phyloP scores from a whole-genome alignment of 37 sponge, comb jelly and placozoan species.

The Beroe forskalii region DNA sequence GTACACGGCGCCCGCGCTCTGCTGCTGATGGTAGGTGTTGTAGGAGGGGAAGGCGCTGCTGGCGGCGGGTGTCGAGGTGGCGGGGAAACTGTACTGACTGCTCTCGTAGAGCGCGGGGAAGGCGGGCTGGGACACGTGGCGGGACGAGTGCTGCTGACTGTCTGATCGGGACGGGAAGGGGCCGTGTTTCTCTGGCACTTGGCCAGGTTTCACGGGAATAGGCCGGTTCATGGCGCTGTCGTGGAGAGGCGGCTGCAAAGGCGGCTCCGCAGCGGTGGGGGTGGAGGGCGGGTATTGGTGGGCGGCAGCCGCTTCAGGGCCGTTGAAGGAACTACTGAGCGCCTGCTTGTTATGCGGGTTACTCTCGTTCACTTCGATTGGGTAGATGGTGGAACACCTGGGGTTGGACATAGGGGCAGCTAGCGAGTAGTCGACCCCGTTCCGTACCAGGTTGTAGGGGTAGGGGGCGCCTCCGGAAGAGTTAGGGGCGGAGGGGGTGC shows the following conservation, averaged over 20 bases:
- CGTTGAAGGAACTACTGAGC: background rate
- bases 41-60: background rate
- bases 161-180: background rate
- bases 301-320: background rate
- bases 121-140: background rate
- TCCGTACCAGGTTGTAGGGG: conserved; percentile 11
- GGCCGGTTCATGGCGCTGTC: conserved; percentile 27
- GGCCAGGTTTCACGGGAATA: background rate
- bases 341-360: conserved; percentile 30
- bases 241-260: background rate
- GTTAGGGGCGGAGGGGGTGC: background rate
- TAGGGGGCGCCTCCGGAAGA: background rate
- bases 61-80: background rate
- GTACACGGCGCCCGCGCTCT: background rate
- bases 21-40: background rate
- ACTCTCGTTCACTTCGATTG: conserved; percentile 23
- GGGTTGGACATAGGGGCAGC: conserved; percentile 25
- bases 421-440: background rate
- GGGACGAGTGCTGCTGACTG: background rate
- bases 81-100: background rate
- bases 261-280: no score
- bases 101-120: conserved; percentile 3
- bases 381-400: conserved; percentile 11
- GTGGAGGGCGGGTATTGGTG: background rate
- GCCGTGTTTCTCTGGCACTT: background rate